Conservation (phyloP, 2,113 vertebrate species). For the Tauraco erythrolophus region DNA sequence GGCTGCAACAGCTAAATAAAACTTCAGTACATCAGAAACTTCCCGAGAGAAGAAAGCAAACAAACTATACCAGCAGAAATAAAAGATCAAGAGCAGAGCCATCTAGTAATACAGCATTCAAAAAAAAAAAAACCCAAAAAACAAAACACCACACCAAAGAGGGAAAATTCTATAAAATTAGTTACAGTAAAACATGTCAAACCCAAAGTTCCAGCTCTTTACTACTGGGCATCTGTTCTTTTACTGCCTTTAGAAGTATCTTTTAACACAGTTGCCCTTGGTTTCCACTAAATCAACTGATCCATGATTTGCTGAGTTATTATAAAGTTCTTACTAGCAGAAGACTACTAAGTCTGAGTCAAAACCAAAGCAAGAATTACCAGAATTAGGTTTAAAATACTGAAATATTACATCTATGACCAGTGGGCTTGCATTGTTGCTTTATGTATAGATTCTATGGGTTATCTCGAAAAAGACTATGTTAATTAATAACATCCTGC, state of each 20-base stretch:
- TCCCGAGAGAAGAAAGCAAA: not conserved
- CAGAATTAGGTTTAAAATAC: not conserved
- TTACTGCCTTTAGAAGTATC: not conserved
- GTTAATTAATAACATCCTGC: not conserved
- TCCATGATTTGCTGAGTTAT: not conserved
- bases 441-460: not conserved
- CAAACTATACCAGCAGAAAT: not conserved
- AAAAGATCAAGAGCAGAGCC: not conserved
- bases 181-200: not conserved
- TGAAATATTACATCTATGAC: not conserved
- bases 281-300: not conserved
- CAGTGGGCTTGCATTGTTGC: not conserved
- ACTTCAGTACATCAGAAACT: not conserved
- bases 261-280: not conserved
- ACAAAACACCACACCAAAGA: too few species aligned
- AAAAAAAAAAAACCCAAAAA: too few species aligned
- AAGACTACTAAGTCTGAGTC: not conserved
- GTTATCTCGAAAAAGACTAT: not conserved
- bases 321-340: not conserved
- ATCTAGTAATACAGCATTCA: not conserved
- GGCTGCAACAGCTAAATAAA: not conserved
- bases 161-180: not conserved
- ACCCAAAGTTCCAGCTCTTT: not conserved
- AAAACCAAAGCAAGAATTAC: not conserved
- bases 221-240: not conserved